Evolutionary conservation across 2,113 vertebrate species (phyloP).

Genomic region (Tiliqua scincoides): DNA sequence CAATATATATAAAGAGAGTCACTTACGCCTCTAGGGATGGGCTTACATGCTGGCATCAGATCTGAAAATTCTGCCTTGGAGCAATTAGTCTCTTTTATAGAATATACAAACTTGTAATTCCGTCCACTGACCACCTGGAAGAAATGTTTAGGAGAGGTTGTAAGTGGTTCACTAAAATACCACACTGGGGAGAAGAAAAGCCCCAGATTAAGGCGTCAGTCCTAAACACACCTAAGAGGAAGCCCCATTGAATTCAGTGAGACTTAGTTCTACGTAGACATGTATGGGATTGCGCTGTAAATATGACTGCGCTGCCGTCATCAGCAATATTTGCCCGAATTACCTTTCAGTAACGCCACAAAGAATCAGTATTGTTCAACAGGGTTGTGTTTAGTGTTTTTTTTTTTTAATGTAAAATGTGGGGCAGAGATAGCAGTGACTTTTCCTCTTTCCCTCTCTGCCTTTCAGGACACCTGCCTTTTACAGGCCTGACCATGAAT

Average conservation of each 20-base stretch:
- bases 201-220: too few relatives aligned
- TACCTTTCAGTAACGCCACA: not conserved
- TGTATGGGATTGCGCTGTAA: too few relatives aligned
- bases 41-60: constrained; percentile 77
- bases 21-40: constrained; percentile 75
- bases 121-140: constrained; percentile 86
- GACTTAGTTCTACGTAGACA: too few relatives aligned
- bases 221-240: too few relatives aligned
- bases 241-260: too few relatives aligned
- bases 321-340: not conserved
- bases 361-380: too few relatives aligned
- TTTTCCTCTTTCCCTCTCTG: not conserved
- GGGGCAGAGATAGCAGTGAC: not conserved
- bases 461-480: not conserved
- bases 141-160: constrained; percentile 34
- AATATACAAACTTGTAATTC: constrained; percentile 80
- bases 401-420: not conserved
- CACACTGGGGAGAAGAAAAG: too few relatives aligned
- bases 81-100: constrained; percentile 85
- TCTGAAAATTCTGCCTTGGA: constrained; percentile 79
- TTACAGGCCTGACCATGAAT: not conserved
- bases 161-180: not conserved
- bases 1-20: not conserved
- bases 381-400: too few relatives aligned
- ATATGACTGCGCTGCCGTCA: not conserved